Evolutionary conservation across 1,140 invertebrate genomes (phyloP).

Genomic region (Augochlora pura): DNA sequence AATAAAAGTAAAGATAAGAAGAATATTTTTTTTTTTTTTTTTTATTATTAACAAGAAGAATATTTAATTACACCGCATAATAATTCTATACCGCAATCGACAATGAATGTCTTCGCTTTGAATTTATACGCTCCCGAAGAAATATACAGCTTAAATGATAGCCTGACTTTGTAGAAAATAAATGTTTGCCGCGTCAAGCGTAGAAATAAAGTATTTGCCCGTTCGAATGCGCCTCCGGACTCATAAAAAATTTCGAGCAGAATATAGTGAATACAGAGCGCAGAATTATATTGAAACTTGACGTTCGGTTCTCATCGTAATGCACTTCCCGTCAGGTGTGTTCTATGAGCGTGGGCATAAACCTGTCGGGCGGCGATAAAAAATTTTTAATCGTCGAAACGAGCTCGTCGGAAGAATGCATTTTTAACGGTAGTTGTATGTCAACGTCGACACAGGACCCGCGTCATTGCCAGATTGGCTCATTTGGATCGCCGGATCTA

Average conservation of each 20-base stretch:
- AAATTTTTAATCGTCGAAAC: constrained; percentile 51
- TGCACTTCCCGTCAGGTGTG: constrained; percentile 66
- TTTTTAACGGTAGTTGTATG: constrained; percentile 23
- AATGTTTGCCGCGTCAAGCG: neutral
- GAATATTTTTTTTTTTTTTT: too few species aligned
- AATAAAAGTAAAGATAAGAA: too few species aligned
- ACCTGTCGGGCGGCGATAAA: constrained; percentile 53
- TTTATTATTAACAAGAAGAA: too few species aligned
- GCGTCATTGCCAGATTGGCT: constrained; percentile 52
- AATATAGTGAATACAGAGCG: neutral
- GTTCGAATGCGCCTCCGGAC: neutral
- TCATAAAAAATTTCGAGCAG: neutral
- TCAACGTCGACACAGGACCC: constrained; percentile 32
- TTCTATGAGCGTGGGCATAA: constrained; percentile 53
- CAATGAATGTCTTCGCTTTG: too few species aligned
- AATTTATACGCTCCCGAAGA: too few species aligned
- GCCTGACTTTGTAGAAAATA: too few species aligned
- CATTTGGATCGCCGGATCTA: constrained; percentile 35
- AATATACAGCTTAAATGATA: too few species aligned
- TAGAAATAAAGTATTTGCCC: neutral
- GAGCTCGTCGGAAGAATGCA: constrained; percentile 4
- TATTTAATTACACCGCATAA: too few species aligned
- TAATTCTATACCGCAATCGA: too few species aligned
- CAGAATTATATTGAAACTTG: constrained; percentile 60
- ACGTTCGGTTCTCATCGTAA: constrained; percentile 51